Percentiles rank a stretch among this genome's conserved stretches.
phyloP scores from a whole-genome alignment of 2,888 invertebrate species.

The Boloria selene region DNA sequence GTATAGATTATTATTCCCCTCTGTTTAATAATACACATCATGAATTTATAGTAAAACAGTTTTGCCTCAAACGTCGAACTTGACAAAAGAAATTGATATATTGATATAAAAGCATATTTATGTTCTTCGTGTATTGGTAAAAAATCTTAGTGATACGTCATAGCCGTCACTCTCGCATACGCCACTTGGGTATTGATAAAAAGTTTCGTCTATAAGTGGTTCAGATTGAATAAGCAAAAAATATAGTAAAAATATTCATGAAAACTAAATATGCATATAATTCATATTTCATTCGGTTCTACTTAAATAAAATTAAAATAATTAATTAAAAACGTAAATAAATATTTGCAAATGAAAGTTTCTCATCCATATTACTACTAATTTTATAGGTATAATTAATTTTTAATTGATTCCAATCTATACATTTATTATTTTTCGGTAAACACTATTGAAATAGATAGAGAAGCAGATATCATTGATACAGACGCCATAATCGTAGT shows the following conservation, averaged over 20 bases:
- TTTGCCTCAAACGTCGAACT: constrained; percentile 59
- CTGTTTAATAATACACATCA: constrained; percentile 43
- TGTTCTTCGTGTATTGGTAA: constrained; percentile 72
- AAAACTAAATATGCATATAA: too few relatives aligned
- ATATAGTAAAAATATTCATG: neutral
- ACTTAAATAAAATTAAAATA: too few relatives aligned
- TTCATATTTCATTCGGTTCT: too few relatives aligned
- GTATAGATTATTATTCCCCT: neutral
- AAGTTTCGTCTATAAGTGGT: constrained; percentile 47
- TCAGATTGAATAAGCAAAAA: constrained; percentile 32
- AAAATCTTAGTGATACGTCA: constrained; percentile 79
- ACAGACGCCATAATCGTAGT: too few relatives aligned
- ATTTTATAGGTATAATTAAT: too few relatives aligned
- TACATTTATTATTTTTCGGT: too few relatives aligned
- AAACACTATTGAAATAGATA: too few relatives aligned
- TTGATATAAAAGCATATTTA: constrained; percentile 82
- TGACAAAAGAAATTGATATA: constrained; percentile 77
- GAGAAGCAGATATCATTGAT: too few relatives aligned
- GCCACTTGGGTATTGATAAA: constrained; percentile 74
- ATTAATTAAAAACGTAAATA: too few relatives aligned
- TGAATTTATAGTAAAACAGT: constrained; percentile 47
- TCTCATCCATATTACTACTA: too few relatives aligned
- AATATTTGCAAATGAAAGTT: too few relatives aligned
- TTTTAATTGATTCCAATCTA: too few relatives aligned
- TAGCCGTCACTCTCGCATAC: constrained; percentile 70